Percentiles rank a stretch among this genome's conserved stretches.
Evolutionary conservation across 2,113 vertebrate species (phyloP).

Genomic region (Campylomormyrus tamandua): DNA sequence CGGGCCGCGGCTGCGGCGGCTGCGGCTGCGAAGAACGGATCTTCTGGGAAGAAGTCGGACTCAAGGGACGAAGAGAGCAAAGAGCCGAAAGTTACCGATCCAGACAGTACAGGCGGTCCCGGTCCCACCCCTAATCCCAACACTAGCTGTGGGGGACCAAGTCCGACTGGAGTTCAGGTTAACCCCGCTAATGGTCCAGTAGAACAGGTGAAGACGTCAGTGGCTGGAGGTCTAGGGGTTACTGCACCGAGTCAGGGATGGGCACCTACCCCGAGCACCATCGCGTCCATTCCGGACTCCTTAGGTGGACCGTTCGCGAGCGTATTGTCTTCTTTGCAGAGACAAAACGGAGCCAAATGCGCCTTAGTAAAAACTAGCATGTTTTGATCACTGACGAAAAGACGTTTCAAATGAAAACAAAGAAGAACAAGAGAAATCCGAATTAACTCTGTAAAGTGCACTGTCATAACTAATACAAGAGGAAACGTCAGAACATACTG

Average conservation of each 20-base stretch:
- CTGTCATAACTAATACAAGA: conserved; percentile 37
- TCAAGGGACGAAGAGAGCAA: conserved; percentile 88
- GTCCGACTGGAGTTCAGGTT: conserved; percentile 67
- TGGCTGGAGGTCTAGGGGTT: conserved; percentile 64
- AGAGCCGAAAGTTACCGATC: conserved; percentile 85
- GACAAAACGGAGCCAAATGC: conserved; percentile 92
- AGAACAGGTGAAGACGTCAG: conserved; percentile 66
- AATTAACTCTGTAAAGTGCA: conserved; percentile 38
- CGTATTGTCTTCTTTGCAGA: conserved; percentile 90
- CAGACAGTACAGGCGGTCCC: conserved; percentile 90
- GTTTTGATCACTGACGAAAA: conserved; percentile 67
- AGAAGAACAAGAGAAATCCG: background rate
- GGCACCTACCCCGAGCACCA: conserved; percentile 77
- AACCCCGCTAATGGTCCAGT: conserved; percentile 62
- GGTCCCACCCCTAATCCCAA: conserved; percentile 76
- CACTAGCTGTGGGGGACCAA: conserved; percentile 79
- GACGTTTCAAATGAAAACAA: background rate
- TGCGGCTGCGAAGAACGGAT: conserved; percentile 82
- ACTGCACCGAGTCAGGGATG: conserved; percentile 77
- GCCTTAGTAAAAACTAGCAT: conserved; percentile 89
- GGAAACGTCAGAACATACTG: conserved; percentile 22
- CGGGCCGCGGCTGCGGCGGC: conserved; percentile 83
- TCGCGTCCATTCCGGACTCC: conserved; percentile 90
- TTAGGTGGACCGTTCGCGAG: conserved; percentile 92
- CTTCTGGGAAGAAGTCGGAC: conserved; percentile 79